These are phyloP conservation scores for Cariama cristata DNA, from an alignment of 2,113 vertebrate genomes.

Conservation along the genomic window DNA sequence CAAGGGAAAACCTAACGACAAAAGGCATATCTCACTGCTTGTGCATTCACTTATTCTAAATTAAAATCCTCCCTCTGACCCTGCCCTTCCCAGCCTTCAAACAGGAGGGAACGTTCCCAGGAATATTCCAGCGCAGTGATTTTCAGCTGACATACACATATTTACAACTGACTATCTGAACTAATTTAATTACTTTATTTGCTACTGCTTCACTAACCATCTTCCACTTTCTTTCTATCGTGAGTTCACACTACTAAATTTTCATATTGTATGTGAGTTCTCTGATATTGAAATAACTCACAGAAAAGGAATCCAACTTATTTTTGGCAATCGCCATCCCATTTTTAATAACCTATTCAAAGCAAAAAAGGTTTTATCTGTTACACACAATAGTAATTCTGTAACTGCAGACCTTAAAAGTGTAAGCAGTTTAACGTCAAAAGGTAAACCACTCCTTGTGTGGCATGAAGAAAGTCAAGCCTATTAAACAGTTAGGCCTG, in stretches of 20 bases:
- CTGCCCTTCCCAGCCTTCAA: not conserved
- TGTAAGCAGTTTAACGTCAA: not conserved
- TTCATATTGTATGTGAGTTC: accelerated
- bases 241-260: not conserved
- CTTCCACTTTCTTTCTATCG: not conserved
- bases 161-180: not conserved
- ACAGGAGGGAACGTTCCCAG: not conserved
- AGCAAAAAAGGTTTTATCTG: not conserved
- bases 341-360: not conserved
- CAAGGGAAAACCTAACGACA: not conserved
- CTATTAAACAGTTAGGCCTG: not conserved
- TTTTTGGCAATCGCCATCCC: not conserved
- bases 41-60: not conserved
- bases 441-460: not conserved
- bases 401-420: not conserved
- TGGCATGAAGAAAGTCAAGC: not conserved
- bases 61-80: not conserved
- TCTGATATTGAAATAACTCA: not conserved
- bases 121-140: not conserved
- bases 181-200: not conserved
- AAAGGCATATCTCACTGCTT: not conserved
- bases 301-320: not conserved
- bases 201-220: not conserved
- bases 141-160: not conserved
- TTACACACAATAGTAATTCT: not conserved